These are phyloP conservation scores for Meiosimyza decipiens DNA, from an alignment of 2,888 invertebrate species.

Conservation along the genomic window DNA sequence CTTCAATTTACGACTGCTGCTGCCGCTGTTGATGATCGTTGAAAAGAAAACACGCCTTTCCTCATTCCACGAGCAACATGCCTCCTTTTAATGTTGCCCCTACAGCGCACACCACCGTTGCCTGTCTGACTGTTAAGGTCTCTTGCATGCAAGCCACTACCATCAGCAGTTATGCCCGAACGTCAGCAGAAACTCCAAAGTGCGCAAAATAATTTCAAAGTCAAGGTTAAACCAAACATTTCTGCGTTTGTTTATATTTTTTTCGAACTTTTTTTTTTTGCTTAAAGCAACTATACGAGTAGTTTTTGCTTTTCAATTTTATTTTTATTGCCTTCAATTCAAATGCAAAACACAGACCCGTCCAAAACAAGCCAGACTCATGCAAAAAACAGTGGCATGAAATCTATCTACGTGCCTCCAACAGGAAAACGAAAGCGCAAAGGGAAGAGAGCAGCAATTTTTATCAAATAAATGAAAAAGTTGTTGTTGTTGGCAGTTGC, in stretches of 20 bases:
- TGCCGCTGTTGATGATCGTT: conserved; percentile 8
- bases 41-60: conserved; percentile 12
- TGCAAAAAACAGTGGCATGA: not conserved
- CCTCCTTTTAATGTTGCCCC: not conserved
- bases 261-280: not conserved
- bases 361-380: not conserved
- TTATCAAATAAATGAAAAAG: not conserved
- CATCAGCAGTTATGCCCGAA: conserved; percentile 7
- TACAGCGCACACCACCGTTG: not conserved
- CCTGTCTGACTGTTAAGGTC: not conserved
- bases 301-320: conserved; percentile 6
- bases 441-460: not conserved
- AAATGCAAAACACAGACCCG: conserved; percentile 28
- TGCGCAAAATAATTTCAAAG: conserved; percentile 35
- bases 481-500: not conserved
- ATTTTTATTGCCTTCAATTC: conserved; percentile 18
- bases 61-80: conserved; percentile 2
- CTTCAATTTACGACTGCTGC: not conserved
- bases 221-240: conserved; percentile 34
- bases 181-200: conserved; percentile 32
- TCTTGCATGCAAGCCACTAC: conserved; percentile 25
- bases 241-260: conserved; percentile 33
- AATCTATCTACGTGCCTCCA: not conserved
- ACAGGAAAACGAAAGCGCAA: conserved; percentile 1
- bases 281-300: not conserved